Evolutionary conservation across 2,113 vertebrate species (phyloP).

Genomic region (Capricornis sumatraensis): DNA sequence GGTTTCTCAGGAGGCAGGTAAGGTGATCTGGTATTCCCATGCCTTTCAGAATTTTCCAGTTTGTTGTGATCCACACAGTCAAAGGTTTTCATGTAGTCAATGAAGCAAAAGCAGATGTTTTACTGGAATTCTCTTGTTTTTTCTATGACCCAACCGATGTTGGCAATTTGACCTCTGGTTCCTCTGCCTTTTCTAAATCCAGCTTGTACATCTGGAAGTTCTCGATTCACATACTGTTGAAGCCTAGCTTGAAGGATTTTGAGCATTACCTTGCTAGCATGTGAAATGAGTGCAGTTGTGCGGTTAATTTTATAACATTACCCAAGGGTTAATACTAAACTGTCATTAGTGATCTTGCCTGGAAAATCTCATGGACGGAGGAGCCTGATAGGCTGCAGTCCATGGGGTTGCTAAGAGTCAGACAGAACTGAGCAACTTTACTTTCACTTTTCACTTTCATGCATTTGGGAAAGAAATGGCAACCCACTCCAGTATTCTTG

Average conservation of each 20-base stretch:
- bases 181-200: neutral
- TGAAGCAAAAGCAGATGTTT: neutral
- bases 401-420: too few relatives aligned
- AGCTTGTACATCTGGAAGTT: neutral
- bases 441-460: too few relatives aligned
- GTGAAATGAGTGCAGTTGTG: neutral
- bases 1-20: neutral
- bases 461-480: too few relatives aligned
- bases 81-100: neutral
- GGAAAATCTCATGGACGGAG: too few relatives aligned
- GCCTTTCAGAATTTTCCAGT: neutral
- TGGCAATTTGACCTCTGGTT: neutral
- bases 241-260: neutral
- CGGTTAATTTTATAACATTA: neutral
- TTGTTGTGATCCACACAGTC: neutral
- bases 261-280: neutral
- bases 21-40: neutral
- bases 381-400: too few relatives aligned
- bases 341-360: neutral
- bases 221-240: neutral
- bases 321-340: neutral
- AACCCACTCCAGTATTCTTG: too few relatives aligned
- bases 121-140: neutral
- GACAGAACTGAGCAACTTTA: too few relatives aligned
- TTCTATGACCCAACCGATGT: neutral